Percentiles rank a stretch among this genome's conserved stretches.
Conservation (phyloP, 2,113 vertebrate species). For the Dolichotis patagonum region DNA sequence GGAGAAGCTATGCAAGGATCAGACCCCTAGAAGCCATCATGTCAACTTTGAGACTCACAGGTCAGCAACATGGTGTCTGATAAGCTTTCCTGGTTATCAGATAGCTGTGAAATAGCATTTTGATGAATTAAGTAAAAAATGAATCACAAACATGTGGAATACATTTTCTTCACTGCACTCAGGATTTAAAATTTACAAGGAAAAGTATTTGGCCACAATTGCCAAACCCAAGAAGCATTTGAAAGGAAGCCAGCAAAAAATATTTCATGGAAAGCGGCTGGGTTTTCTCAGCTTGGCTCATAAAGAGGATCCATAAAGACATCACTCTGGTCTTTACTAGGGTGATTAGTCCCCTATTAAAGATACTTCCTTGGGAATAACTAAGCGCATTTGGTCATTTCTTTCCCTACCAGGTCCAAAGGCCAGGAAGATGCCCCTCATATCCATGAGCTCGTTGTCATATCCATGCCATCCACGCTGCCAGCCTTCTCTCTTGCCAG, state of each 20-base stretch:
- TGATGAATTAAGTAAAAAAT: conserved; percentile 77
- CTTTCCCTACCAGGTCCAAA: conserved; percentile 92
- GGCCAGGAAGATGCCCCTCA: conserved; percentile 95
- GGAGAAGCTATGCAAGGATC: not conserved
- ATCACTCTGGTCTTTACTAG: not conserved
- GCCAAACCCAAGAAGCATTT: conserved; percentile 77
- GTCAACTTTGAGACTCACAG: not conserved
- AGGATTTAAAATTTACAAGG: conserved; percentile 76
- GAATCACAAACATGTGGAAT: conserved; percentile 78
- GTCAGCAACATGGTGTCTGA: conserved; percentile 60
- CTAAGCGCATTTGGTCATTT: rapidly evolving
- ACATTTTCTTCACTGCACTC: conserved; percentile 67
- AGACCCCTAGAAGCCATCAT: not conserved
- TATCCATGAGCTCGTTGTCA: conserved; percentile 95
- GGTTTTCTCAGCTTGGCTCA: conserved; percentile 54
- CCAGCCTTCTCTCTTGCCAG: conserved; percentile 88
- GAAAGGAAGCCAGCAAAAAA: conserved; percentile 71
- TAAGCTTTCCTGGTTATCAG: conserved; percentile 58
- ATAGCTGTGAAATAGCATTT: conserved; percentile 68
- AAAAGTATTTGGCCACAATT: conserved; percentile 70
- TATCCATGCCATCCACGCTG: conserved; percentile 97
- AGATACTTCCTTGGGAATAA: not conserved
- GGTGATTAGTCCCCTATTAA: not conserved
- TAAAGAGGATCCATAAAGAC: conserved; percentile 56
- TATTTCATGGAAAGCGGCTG: conserved; percentile 56